Conservation (phyloP, 2,113 vertebrate species). For the Anas platyrhynchos region DNA sequence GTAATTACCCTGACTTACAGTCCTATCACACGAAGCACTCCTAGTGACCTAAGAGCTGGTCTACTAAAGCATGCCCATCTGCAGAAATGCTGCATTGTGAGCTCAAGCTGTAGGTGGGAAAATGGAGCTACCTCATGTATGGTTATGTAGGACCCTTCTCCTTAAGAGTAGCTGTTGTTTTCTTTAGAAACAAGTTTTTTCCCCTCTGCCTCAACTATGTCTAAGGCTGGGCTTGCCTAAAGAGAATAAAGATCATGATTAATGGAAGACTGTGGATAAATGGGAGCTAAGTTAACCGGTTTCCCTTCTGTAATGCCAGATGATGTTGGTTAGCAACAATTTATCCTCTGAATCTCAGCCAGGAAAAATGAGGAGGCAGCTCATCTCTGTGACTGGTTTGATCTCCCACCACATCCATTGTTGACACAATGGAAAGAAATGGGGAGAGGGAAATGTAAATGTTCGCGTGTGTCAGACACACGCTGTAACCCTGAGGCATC, state of each 20-base stretch:
- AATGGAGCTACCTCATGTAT: background rate
- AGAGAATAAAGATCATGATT: conserved; percentile 4
- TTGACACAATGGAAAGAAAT: conserved; percentile 50
- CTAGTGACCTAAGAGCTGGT: background rate
- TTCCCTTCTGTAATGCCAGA: conserved; percentile 45
- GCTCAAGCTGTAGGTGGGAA: background rate
- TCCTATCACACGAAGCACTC: background rate
- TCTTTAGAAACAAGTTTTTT: background rate
- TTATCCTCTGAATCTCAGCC: conserved; percentile 54
- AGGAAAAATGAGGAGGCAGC: conserved; percentile 57
- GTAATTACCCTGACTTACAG: background rate
- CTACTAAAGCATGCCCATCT: background rate
- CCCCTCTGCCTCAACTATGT: background rate
- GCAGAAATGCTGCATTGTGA: background rate
- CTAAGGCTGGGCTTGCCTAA: background rate
- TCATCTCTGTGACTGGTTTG: conserved; percentile 57
- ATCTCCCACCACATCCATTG: conserved; percentile 36
- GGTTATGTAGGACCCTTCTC: background rate
- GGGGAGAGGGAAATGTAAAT: conserved; percentile 48
- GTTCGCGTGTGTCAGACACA: conserved; percentile 19
- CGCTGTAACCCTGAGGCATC: conserved; percentile 18
- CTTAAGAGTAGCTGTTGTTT: background rate
- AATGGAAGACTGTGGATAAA: conserved; percentile 10
- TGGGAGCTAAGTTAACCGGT: conserved; percentile 10
- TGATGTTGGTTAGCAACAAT: conserved; percentile 64